These are phyloP conservation scores for Parochlus steinenii DNA, from an alignment of 2,888 invertebrate species.

Conservation along the genomic window DNA sequence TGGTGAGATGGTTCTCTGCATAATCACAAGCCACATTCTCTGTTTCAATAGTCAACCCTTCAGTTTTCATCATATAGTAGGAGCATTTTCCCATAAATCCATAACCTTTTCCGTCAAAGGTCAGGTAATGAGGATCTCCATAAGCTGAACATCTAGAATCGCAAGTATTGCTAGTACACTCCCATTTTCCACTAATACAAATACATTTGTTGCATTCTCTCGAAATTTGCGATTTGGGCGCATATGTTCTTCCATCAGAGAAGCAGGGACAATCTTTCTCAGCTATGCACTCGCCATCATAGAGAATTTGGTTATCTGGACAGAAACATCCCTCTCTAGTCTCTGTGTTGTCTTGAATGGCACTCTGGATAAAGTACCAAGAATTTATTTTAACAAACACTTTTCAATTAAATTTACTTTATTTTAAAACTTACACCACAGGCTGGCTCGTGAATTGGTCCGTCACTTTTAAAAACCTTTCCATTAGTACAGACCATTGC, in stretches of 20 bases:
- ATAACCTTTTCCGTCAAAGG: conserved; percentile 74
- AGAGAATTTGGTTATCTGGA: conserved; percentile 55
- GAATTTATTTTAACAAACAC: too few relatives aligned
- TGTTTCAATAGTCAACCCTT: conserved; percentile 52
- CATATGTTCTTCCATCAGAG: conserved; percentile 52
- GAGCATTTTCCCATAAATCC: conserved; percentile 86
- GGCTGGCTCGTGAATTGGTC: conserved; percentile 50
- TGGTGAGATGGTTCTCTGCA: conserved; percentile 44
- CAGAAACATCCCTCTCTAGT: conserved; percentile 76
- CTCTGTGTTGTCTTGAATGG: too few relatives aligned
- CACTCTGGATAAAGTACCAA: too few relatives aligned
- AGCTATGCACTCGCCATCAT: conserved; percentile 52
- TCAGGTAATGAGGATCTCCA: conserved; percentile 81
- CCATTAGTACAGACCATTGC: conserved; percentile 63
- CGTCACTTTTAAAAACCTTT: conserved; percentile 62
- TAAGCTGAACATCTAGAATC: conserved; percentile 71
- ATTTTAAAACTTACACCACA: conserved; percentile 40
- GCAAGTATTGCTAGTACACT: conserved; percentile 60
- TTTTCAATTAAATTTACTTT: conserved; percentile 17
- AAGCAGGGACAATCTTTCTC: conserved; percentile 63
- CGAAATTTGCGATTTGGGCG: conserved; percentile 49
- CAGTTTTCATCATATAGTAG: conserved; percentile 58
- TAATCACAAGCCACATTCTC: conserved; percentile 74
- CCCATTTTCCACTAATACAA: conserved; percentile 61
- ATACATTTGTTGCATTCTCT: conserved; percentile 77